Evolutionary conservation across 2,888 invertebrate species (phyloP).

Genomic region (Schizotus pectinicornis): DNA sequence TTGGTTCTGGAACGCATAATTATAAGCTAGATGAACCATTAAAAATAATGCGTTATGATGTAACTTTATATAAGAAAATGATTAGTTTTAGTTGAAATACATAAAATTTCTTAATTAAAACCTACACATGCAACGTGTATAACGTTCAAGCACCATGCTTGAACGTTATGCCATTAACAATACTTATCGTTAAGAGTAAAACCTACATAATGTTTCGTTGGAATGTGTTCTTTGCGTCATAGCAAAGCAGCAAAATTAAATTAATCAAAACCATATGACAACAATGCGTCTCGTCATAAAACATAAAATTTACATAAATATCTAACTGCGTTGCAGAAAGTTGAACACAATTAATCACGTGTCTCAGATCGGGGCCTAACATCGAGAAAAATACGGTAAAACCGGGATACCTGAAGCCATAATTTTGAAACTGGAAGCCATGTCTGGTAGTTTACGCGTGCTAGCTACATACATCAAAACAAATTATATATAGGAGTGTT

Average conservation of each 20-base stretch:
- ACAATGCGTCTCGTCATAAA: neutral
- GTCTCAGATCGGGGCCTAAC: neutral
- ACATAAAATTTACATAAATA: conserved; percentile 9
- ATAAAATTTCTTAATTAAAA: neutral
- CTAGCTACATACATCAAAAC: conserved; percentile 1
- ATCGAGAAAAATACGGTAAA: neutral
- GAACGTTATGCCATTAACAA: neutral
- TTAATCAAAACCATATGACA: conserved; percentile 8
- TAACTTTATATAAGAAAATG: no score
- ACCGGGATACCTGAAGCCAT: neutral
- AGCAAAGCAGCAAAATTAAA: neutral
- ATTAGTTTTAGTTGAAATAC: no score
- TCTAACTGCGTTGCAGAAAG: conserved; percentile 6
- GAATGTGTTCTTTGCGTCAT: conserved; percentile 1
- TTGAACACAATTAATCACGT: conserved; percentile 5
- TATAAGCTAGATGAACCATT: no score
- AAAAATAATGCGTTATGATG: no score
- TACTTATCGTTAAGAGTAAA: neutral
- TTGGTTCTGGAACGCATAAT: no score
- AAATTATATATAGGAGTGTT: conserved; percentile 6
- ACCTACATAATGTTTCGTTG: neutral
- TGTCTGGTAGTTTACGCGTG: conserved; percentile 1
- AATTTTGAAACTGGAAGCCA: conserved; percentile 9
- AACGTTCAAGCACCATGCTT: neutral
- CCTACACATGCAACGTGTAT: neutral